These are phyloP conservation scores for Limnodromus scolopaceus DNA, from an alignment of 2,797 vertebrate species.

Conservation along the genomic window DNA sequence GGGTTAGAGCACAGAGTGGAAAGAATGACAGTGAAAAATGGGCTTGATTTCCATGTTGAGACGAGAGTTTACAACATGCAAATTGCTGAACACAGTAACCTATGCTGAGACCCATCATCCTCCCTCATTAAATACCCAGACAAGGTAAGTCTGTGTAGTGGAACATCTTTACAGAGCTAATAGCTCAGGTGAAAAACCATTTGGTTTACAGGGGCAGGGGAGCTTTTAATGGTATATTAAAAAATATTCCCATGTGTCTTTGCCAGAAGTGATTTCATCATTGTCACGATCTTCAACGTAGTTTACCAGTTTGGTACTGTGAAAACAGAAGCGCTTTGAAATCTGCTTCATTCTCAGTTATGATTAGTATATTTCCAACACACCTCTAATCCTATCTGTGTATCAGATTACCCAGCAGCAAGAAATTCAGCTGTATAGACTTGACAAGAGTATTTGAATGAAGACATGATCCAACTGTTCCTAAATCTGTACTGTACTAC, in stretches of 20 bases:
- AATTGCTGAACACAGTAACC: constrained; percentile 31
- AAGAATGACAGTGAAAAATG: constrained; percentile 80
- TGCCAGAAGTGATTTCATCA: background rate
- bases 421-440: background rate
- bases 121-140: background rate
- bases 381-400: background rate
- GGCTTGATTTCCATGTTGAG: constrained; percentile 61
- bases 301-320: background rate
- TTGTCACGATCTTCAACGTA: background rate
- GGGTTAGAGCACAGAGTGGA: constrained; percentile 33
- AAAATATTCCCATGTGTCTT: background rate
- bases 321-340: background rate
- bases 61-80: constrained; percentile 57
- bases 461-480: background rate
- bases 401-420: background rate
- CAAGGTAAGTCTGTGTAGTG: background rate
- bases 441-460: background rate
- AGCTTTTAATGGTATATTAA: background rate
- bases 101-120: background rate
- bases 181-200: background rate
- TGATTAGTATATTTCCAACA: background rate
- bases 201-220: background rate
- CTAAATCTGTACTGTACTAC: background rate
- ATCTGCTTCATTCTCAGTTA: background rate
- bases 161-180: background rate